Conservation (phyloP, 64 coral and sea anemone genomes). For the Hydrozoanthus tunicans region DNA sequence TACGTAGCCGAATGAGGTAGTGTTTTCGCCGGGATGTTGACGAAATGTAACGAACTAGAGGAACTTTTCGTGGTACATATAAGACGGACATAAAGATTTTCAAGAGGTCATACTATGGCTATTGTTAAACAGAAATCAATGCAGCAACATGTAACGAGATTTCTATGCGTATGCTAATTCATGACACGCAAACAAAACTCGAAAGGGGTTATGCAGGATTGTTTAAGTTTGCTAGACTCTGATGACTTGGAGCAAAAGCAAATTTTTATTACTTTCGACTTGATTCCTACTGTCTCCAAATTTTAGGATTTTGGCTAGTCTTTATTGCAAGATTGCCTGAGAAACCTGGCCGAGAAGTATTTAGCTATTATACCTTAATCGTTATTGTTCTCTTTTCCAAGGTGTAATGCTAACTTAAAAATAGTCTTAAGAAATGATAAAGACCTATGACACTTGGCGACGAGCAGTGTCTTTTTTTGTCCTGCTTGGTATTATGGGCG, state of each 20-base stretch:
- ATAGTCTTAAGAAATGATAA: background rate
- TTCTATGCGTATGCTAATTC: background rate
- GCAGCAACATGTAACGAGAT: too few species aligned
- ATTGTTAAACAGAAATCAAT: too few species aligned
- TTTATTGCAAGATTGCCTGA: background rate
- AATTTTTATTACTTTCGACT: background rate
- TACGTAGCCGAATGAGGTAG: too few species aligned
- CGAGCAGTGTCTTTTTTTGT: background rate
- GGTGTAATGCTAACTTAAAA: background rate
- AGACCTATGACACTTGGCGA: background rate
- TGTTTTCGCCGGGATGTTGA: too few species aligned
- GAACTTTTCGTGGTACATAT: too few species aligned
- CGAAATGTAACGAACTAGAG: too few species aligned
- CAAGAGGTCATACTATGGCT: too few species aligned
- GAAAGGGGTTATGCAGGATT: background rate
- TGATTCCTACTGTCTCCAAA: background rate
- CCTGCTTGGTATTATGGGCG: background rate
- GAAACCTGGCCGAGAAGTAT: too few species aligned
- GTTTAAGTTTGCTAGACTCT: background rate
- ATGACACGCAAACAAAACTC: background rate
- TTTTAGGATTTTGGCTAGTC: background rate
- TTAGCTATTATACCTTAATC: too few species aligned
- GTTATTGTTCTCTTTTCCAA: too few species aligned
- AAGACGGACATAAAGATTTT: too few species aligned
- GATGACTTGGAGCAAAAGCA: background rate